These are phyloP conservation scores for Apamea epomidion DNA, from an alignment of 2,888 invertebrate species.

Conservation along the genomic window DNA sequence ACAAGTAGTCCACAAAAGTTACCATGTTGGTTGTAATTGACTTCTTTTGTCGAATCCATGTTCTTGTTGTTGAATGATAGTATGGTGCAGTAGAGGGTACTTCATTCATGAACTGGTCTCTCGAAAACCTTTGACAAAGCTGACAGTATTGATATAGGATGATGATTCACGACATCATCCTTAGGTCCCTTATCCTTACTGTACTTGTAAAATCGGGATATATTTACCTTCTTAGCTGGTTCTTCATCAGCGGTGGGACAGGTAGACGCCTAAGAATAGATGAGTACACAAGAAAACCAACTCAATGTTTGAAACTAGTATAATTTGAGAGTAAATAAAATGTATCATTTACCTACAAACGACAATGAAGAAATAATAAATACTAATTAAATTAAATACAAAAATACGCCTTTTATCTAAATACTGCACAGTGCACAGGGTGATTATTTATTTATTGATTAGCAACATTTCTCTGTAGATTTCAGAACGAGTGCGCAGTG, in stretches of 20 bases:
- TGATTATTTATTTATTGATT: slow-evolving; percentile 6
- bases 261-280: not conserved
- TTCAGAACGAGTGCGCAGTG: slow-evolving; percentile 77
- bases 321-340: slow-evolving; percentile 28
- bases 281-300: not conserved
- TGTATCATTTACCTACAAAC: not conserved
- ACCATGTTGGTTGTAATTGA: no score
- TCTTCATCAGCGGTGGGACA: not conserved
- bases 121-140: not conserved
- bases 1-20: not conserved
- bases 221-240: not conserved
- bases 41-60: not conserved
- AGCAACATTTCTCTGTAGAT: slow-evolving; percentile 47
- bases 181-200: not conserved
- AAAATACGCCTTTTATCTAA: slow-evolving; percentile 7
- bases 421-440: not conserved
- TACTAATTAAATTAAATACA: slow-evolving; percentile 1
- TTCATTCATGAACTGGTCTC: not conserved
- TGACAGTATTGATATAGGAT: not conserved
- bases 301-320: not conserved
- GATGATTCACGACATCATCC: not conserved
- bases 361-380: slow-evolving; percentile 8
- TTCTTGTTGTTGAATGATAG: not conserved
- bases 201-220: not conserved
- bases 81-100: not conserved